Conservation (phyloP, 1,140 invertebrate species). For the Drosophila quadrilineata region DNA sequence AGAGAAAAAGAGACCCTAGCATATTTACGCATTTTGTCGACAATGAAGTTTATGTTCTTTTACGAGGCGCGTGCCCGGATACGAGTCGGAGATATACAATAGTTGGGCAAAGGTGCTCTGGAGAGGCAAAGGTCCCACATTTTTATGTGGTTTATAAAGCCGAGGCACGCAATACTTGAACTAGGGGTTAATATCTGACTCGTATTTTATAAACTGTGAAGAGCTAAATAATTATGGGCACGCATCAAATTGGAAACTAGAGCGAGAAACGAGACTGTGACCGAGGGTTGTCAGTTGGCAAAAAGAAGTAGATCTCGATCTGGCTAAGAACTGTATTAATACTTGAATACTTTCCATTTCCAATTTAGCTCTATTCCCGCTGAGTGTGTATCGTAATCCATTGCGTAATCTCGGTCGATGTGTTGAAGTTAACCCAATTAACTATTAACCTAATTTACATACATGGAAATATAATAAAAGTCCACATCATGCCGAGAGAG, state of each 20-base stretch:
- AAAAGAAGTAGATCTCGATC: background rate
- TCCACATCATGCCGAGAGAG: conserved; percentile 42
- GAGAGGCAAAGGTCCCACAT: too few relatives aligned
- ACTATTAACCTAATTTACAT: conserved; percentile 67
- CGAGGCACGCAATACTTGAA: conserved; percentile 50
- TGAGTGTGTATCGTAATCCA: background rate
- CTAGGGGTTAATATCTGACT: conserved; percentile 49
- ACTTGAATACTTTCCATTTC: background rate
- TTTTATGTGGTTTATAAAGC: conserved; percentile 35
- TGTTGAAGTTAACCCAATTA: conserved; percentile 58
- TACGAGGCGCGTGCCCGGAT: conserved; percentile 61
- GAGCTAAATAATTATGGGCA: conserved; percentile 40
- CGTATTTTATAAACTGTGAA: conserved; percentile 42
- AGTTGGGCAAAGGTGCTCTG: conserved; percentile 48
- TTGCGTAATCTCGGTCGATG: conserved; percentile 1
- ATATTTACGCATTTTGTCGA: conserved; percentile 77
- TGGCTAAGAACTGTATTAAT: background rate
- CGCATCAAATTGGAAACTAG: conserved; percentile 1
- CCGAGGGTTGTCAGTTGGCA: too few relatives aligned
- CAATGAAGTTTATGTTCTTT: conserved; percentile 76
- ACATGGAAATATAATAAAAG: conserved; percentile 20
- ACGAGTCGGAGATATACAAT: background rate
- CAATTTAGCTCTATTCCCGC: too few relatives aligned
- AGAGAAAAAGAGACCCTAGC: conserved; percentile 1
- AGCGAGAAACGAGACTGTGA: too few relatives aligned